Evolutionary conservation across 2,888 invertebrate genomes (phyloP).

Genomic region (Hetaerina titia): DNA sequence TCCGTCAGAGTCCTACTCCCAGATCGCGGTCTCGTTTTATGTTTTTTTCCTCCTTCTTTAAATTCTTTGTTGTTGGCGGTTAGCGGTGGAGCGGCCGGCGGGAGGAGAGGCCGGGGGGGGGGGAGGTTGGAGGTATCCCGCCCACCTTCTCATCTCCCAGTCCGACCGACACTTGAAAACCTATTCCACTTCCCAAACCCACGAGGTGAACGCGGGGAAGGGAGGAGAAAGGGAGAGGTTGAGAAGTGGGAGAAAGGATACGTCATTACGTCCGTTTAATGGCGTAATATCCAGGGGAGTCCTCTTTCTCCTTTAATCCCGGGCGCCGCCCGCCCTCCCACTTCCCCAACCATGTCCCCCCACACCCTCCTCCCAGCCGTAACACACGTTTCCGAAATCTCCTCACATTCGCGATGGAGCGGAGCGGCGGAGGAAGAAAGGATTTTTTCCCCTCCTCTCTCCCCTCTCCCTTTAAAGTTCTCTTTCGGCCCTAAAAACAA

Average conservation of each 20-base stretch:
- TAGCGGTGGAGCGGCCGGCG: too few species aligned
- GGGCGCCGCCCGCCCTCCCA: not conserved
- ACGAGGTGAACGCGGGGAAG: not conserved
- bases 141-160: too few species aligned
- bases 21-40: too few species aligned
- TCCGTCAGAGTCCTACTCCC: too few species aligned
- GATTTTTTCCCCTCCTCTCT: not conserved
- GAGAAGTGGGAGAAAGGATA: not conserved
- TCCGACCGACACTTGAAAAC: not conserved
- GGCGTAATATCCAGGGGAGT: not conserved
- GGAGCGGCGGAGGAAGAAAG: too few species aligned
- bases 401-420: not conserved
- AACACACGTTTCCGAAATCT: not conserved
- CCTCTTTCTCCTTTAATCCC: not conserved
- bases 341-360: not conserved
- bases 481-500: not conserved
- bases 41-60: too few species aligned
- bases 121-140: too few species aligned
- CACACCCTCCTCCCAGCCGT: not conserved
- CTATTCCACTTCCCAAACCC: not conserved
- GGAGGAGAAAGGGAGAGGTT: not conserved
- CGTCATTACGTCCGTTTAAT: slow-evolving; percentile 15
- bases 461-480: too few species aligned
- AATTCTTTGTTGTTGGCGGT: too few species aligned
- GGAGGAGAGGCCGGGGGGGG: too few species aligned